Base-by-base conservation (phyloP, 2,797 vertebrate species). In the Cercopithecus hamlyni region DNA sequence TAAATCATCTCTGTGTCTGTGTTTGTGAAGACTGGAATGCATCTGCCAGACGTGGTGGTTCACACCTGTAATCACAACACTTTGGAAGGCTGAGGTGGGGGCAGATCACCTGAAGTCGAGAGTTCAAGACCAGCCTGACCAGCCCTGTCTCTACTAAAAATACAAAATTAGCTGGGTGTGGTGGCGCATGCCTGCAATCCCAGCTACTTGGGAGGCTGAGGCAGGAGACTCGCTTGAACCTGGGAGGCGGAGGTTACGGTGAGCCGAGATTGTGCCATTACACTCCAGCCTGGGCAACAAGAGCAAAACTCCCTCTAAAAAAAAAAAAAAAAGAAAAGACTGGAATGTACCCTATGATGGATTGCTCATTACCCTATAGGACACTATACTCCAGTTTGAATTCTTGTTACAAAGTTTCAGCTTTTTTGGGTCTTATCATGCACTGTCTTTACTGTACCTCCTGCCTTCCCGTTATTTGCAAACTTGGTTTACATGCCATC, bases 21-120 rank as follows among this genome's bases (percentile, higher is more conserved):
- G 64, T 64, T 90, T 70, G 82, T 61, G 14, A 36, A 80, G 83
- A 26, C 39, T 86, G 75, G 73, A 67, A 67, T 67, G 64, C n/a
- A 67, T 17, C 64, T 17, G 15, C 33, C 15, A 3, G 33, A 17
- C 15, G 15, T 4, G 15, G 33, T 67, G 33, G 64, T 33, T 67
- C 64, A 67, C 4, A 15, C 64, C 64, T 67, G 33, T 67, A 67
- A 67, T 67, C 64, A 19, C 15, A n/a, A 33, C 64, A n/a, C 33
- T 67, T 67, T 4, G 33, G 64, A 33, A 67, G 33, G 64, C 64
- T 17, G 33, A n/a, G 33, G 33, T 0, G 3, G 64, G 30, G 8
- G 64, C 52, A 55, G 64, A 67, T 67, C 33, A 67, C 33, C 15
- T 67, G 64, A 67, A 17, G 33, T 67, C 4, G 7, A 33, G 33